Percentiles rank a stretch among this genome's conserved stretches.
phyloP scores from a whole-genome alignment of 2,888 invertebrate genomes.

The Conops quadrifasciatus region DNA sequence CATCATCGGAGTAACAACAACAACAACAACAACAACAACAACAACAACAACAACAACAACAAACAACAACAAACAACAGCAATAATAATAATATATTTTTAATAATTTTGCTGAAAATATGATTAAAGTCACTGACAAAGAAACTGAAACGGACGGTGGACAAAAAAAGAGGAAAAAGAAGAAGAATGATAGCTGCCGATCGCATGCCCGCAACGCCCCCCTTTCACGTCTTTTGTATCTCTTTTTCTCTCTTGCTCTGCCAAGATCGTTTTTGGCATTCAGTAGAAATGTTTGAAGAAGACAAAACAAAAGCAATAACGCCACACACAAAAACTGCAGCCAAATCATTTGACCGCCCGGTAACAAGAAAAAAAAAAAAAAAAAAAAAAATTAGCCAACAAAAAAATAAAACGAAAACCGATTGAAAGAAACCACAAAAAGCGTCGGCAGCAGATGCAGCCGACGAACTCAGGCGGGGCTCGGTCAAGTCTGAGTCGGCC shows the following conservation, averaged over 20 bases:
- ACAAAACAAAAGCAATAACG: neutral
- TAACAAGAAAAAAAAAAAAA: neutral
- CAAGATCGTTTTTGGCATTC: neutral
- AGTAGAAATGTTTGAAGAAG: neutral
- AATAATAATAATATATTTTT: conserved; percentile 62
- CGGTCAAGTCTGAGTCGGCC: no score
- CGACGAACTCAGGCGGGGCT: neutral
- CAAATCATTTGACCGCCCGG: conserved; percentile 4
- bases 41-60: conserved; percentile 38
- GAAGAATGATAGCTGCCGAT: neutral
- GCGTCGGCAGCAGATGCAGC: neutral
- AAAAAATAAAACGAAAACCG: neutral
- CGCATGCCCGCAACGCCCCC: conserved; percentile 1
- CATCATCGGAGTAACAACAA: conserved; percentile 39
- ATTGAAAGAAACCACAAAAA: neutral
- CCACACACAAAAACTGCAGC: no score
- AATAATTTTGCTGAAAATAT: conserved; percentile 63
- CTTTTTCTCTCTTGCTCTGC: no score
- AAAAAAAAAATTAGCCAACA: neutral
- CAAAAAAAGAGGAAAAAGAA: neutral
- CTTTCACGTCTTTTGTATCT: no score
- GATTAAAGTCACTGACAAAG: conserved; percentile 51
- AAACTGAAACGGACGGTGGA: conserved; percentile 42
- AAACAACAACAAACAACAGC: conserved; percentile 37
- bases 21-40: conserved; percentile 22